phyloP scores from a whole-genome alignment of 2,797 vertebrate species.

The Gorsachius magnificus region DNA sequence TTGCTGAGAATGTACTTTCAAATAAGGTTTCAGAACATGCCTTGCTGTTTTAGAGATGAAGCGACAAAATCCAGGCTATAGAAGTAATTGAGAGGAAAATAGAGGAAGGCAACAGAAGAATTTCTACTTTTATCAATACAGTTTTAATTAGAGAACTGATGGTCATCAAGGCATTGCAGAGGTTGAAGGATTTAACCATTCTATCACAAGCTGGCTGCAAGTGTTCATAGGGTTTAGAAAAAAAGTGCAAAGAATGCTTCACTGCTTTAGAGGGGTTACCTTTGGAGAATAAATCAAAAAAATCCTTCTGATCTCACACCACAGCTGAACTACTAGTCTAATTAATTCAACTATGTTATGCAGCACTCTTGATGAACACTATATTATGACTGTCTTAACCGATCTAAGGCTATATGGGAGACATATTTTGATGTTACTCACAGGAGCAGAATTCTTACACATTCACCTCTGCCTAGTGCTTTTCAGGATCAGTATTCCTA shows the following conservation, averaged over 20 bases:
- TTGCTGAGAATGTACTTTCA: background rate
- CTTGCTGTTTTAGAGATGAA: background rate
- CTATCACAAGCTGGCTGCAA: background rate
- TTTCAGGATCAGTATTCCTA: background rate
- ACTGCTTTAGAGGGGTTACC: background rate
- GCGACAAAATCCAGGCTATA: background rate
- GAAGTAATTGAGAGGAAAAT: background rate
- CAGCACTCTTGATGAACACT: background rate
- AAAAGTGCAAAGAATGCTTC: background rate
- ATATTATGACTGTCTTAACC: background rate
- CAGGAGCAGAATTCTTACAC: background rate
- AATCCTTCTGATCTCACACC: background rate
- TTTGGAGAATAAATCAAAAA: background rate
- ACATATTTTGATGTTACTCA: background rate
- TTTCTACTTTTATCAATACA: background rate
- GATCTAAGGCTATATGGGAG: background rate
- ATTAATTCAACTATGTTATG: background rate
- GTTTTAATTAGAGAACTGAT: background rate
- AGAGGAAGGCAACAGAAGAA: background rate
- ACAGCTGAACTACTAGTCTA: background rate
- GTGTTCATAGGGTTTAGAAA: background rate
- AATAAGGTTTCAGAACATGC: background rate
- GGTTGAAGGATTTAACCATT: background rate
- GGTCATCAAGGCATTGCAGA: background rate
- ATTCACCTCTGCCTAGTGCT: background rate